These are phyloP conservation scores for Cheilosia vernalis DNA, from an alignment of 2,888 invertebrate species.

Conservation along the genomic window DNA sequence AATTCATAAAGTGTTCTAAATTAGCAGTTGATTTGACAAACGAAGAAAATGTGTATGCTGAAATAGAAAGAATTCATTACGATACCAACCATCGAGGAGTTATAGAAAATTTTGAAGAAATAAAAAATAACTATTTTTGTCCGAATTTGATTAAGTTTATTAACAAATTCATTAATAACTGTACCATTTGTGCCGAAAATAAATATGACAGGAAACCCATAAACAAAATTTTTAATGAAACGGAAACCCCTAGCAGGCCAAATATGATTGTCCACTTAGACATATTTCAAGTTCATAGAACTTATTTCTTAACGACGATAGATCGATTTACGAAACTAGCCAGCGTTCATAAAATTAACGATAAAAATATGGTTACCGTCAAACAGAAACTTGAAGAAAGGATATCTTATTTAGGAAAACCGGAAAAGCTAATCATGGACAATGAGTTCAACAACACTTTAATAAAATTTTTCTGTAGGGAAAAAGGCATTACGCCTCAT, in stretches of 20 bases:
- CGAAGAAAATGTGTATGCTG: background rate
- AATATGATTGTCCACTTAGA: background rate
- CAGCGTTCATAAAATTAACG: background rate
- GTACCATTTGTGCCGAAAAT: background rate
- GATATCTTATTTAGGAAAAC: background rate
- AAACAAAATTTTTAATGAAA: background rate
- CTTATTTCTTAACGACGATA: background rate
- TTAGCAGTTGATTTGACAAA: background rate
- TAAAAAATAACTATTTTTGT: background rate
- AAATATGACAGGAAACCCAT: background rate
- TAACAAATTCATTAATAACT: background rate
- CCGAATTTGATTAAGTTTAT: background rate
- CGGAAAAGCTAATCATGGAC: too few species aligned
- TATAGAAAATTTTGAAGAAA: too few species aligned
- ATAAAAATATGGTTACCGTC: background rate
- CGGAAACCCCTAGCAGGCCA: background rate
- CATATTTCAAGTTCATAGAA: too few species aligned
- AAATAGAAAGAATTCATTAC: background rate
- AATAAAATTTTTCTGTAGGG: too few species aligned
- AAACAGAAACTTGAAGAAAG: background rate
- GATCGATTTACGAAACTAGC: background rate
- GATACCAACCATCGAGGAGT: background rate
- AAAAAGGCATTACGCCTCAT: too few species aligned
- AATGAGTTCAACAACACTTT: too few species aligned
- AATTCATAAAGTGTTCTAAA: slow-evolving; percentile 14